These are phyloP conservation scores for Alentia gelatinosa DNA, from an alignment of 2,888 invertebrate species.

Conservation along the genomic window DNA sequence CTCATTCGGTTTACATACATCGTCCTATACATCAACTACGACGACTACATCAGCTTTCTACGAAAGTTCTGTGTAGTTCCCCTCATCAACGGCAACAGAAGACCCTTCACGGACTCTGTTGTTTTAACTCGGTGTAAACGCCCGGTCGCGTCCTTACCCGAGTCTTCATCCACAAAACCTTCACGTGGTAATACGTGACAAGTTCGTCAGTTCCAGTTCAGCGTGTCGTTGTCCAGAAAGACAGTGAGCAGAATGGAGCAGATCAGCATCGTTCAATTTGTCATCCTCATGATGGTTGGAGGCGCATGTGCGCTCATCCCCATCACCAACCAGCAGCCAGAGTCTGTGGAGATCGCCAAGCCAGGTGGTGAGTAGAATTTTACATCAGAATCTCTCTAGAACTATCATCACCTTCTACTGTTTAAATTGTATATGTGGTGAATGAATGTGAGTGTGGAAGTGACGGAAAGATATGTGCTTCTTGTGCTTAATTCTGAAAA, in stretches of 20 bases:
- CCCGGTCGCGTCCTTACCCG: background rate
- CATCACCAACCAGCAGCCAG: background rate
- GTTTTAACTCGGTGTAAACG: background rate
- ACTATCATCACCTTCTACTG: background rate
- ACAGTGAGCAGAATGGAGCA: conserved; percentile 37
- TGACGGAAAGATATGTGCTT: too few relatives aligned
- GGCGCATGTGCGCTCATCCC: conserved; percentile 46
- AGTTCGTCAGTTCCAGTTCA: background rate
- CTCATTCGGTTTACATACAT: background rate
- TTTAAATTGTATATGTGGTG: background rate
- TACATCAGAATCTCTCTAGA: background rate
- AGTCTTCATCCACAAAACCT: background rate
- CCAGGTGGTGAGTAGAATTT: conserved; percentile 27
- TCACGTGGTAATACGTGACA: conserved; percentile 42
- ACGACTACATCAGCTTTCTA: background rate
- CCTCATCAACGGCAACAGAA: background rate
- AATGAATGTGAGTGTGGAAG: background rate
- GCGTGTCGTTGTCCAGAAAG: background rate
- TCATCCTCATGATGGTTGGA: conserved; percentile 20
- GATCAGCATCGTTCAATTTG: conserved; percentile 30
- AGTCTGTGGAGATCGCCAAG: conserved; percentile 10
- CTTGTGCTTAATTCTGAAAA: too few relatives aligned
- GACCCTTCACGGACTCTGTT: conserved; percentile 5
- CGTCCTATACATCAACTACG: background rate
- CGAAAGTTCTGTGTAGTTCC: background rate